Base-by-base conservation (phyloP, 2,113 vertebrate genomes). In the Hypomesus transpacificus region DNA sequence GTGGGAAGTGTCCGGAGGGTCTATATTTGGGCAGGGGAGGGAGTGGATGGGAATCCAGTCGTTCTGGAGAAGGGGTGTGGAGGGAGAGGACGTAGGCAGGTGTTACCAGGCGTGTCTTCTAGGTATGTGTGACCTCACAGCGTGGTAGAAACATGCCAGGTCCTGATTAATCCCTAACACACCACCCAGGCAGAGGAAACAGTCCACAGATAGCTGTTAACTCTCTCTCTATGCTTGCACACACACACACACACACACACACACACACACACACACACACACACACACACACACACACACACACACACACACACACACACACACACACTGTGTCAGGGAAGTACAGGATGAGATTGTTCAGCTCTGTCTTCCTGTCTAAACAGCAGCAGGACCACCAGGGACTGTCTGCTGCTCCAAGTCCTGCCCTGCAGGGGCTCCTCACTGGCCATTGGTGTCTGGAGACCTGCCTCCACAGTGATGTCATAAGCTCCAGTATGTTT, bases 11-110 rank as follows among this genome's bases (percentile, higher is more conserved):
- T 13, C 39, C 39, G 39, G 39, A 46, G 39, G 39, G 39, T 46
- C 39, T 7, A 46, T 46, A 46, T 46, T 46, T 46, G 39, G 39
- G 39, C 8, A 46, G 39, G 39, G 39, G 39, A 46, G 39, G 39
- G 39, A 46, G 17, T 16, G 64, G 77, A 66, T 58, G 72, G 73
- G 71, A 60, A 21, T 2, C 21, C 61, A 60, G 50, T 22, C 54
- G 66, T 76, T 77, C 80, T 75, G 66, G 74, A 69, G 80, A 63
- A 82, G 80, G 50, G 4, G 31, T 1, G 57, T 17, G 21, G n/a
- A 54, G 85, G 71, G 64, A 80, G 82, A 71, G 50, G 69, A 72
- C 74, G 51, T 71, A 69, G 65, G 63, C 68, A 85, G 82, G 83
- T 87, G 83, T 72, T 79, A 83, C 70, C 58, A 70, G 54, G 66